Percentiles rank a stretch among this genome's conserved stretches.
These are phyloP conservation scores for Tribolium freemani DNA, from an alignment of 2,888 invertebrate genomes.

Conservation along the genomic window DNA sequence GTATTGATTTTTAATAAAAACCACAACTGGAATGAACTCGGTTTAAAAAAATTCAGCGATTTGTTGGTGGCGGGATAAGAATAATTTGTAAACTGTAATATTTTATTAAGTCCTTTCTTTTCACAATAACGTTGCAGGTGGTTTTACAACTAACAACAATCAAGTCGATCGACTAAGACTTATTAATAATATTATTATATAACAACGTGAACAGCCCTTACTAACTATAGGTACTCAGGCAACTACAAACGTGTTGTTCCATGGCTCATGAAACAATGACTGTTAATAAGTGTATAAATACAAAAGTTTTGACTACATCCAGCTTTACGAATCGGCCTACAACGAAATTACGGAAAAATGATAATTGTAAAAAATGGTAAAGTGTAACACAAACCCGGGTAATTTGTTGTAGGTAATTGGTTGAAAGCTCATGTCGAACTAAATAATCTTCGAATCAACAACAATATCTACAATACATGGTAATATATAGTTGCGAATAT, in stretches of 20 bases:
- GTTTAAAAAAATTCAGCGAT: constrained; percentile 30
- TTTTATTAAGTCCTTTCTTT: constrained; percentile 67
- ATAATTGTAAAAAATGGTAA: neutral
- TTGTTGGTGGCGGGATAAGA: constrained; percentile 4
- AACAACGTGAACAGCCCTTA: constrained; percentile 70
- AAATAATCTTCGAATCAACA: constrained; percentile 61
- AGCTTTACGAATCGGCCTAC: constrained; percentile 31
- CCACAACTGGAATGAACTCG: constrained; percentile 19
- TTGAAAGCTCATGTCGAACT: constrained; percentile 36
- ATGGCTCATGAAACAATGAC: constrained; percentile 65
- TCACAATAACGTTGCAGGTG: constrained; percentile 67
- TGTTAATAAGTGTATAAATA: constrained; percentile 61
- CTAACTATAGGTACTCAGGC: constrained; percentile 69
- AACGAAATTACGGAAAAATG: constrained; percentile 36
- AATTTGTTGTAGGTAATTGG: constrained; percentile 41
- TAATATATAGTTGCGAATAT: constrained; percentile 67
- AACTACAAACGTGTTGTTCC: constrained; percentile 67
- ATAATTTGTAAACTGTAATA: constrained; percentile 64
- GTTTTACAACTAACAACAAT: constrained; percentile 68
- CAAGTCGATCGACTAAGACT: constrained; percentile 64
- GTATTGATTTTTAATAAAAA: constrained; percentile 37
- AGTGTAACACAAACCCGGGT: constrained; percentile 17
- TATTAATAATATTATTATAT: constrained; percentile 61
- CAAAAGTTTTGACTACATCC: constrained; percentile 42
- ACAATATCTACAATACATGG: constrained; percentile 68